Evolutionary conservation across 2,888 invertebrate species (phyloP).

Genomic region (Cabera pusaria): DNA sequence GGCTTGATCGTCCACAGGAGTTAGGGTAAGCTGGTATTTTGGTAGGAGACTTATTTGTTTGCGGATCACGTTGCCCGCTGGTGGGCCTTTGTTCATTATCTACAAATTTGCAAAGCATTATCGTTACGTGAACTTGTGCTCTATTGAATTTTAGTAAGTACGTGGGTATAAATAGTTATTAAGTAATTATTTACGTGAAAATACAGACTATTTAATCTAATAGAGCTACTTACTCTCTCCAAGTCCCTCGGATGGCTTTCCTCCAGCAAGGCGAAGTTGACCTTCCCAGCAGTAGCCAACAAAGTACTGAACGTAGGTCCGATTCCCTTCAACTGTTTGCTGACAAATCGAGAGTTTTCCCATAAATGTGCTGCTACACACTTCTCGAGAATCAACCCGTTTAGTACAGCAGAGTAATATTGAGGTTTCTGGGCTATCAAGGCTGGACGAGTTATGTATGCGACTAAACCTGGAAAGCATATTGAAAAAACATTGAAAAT

Average conservation of each 20-base stretch:
- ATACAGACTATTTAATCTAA: no score
- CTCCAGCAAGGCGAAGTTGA: conserved; percentile 84
- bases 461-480: conserved; percentile 76
- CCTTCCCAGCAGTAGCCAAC: conserved; percentile 86
- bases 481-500: no score
- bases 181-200: no score
- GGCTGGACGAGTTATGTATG: conserved; percentile 76
- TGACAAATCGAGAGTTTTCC: conserved; percentile 88
- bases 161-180: no score
- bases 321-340: conserved; percentile 88
- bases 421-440: conserved; percentile 48
- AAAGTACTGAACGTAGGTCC: conserved; percentile 85
- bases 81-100: conserved; percentile 89
- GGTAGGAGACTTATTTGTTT: conserved; percentile 86
- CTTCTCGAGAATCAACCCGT: conserved; percentile 85
- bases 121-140: no score
- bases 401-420: conserved; percentile 81
- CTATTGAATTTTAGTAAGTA: no score
- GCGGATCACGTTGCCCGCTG: conserved; percentile 87
- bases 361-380: conserved; percentile 87
- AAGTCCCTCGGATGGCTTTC: conserved; percentile 88
- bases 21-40: conserved; percentile 79
- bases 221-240: conserved; percentile 86
- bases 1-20: conserved; percentile 52
- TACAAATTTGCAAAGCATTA: no score